A percentile compares a stretch with the other conserved stretches of the same genome.
Conservation (phyloP, 2,888 invertebrate species). For the Cheilosia soror region DNA sequence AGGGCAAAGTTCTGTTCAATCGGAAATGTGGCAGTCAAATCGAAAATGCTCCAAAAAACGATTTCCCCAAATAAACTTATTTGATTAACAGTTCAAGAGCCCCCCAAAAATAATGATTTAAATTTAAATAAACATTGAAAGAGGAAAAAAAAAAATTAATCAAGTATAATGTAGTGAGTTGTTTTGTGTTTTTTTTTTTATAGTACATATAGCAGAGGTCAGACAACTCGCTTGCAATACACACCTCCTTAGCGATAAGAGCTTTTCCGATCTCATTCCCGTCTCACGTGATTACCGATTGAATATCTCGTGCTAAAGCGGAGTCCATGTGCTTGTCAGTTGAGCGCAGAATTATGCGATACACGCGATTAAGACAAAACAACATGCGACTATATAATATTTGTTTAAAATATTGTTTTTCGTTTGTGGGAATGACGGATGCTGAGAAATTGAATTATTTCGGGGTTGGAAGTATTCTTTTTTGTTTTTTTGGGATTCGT, state of each 20-base stretch:
- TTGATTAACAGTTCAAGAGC: slow-evolving; percentile 36
- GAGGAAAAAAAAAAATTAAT: neutral
- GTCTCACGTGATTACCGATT: slow-evolving; percentile 63
- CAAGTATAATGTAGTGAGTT: neutral
- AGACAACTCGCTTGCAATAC: slow-evolving; percentile 49
- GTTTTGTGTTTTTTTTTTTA: neutral
- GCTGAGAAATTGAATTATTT: slow-evolving; percentile 24
- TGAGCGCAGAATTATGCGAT: slow-evolving; percentile 44
- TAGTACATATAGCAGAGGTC: slow-evolving; percentile 36
- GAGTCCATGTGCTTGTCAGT: slow-evolving; percentile 48
- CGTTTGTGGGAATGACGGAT: slow-evolving; percentile 3
- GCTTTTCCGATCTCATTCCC: slow-evolving; percentile 49
- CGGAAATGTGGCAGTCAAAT: slow-evolving; percentile 22
- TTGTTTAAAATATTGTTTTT: slow-evolving; percentile 33
- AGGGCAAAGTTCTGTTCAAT: slow-evolving; percentile 37
- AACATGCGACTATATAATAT: slow-evolving; percentile 48
- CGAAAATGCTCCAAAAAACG: slow-evolving; percentile 21
- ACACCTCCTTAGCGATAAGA: slow-evolving; percentile 64
- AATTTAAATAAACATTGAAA: slow-evolving; percentile 27
- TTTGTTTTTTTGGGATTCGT: neutral
- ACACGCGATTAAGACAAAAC: slow-evolving; percentile 56
- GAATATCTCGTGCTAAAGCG: slow-evolving; percentile 62
- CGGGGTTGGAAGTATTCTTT: slow-evolving; percentile 25
- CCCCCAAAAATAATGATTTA: slow-evolving; percentile 9
- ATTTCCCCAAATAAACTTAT: slow-evolving; percentile 14